These are phyloP conservation scores for Rhingia campestris DNA, from an alignment of 2,888 invertebrate species.

Conservation along the genomic window DNA sequence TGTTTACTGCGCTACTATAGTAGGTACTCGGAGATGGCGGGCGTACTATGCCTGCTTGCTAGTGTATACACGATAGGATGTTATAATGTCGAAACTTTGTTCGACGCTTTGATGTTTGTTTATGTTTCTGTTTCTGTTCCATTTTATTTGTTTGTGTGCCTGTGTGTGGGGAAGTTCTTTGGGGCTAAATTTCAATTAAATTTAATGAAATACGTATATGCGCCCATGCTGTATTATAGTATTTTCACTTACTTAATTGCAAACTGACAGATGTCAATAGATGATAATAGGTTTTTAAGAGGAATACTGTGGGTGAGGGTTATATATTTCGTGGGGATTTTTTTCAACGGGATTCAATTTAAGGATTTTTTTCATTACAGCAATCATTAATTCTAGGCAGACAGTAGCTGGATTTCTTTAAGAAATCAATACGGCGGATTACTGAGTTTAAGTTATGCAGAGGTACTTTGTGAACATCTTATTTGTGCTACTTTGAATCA, in stretches of 20 bases:
- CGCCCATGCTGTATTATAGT: slow-evolving; percentile 22
- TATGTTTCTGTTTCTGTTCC: slow-evolving; percentile 55
- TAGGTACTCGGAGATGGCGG: not conserved
- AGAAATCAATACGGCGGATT: no score
- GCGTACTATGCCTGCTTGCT: no score
- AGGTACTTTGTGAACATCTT: no score
- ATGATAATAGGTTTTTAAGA: slow-evolving; percentile 68
- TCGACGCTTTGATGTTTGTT: slow-evolving; percentile 71
- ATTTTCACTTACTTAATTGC: slow-evolving; percentile 72
- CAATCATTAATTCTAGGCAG: no score
- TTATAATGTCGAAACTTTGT: slow-evolving; percentile 48
- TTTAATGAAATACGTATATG: slow-evolving; percentile 66
- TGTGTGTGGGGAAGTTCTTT: slow-evolving; percentile 23
- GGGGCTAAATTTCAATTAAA: slow-evolving; percentile 74
- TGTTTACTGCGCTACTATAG: slow-evolving; percentile 54
- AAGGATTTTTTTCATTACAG: no score
- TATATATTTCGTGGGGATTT: not conserved
- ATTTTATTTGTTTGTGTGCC: slow-evolving; percentile 45
- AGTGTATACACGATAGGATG: not conserved
- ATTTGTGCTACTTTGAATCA: no score
- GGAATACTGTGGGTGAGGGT: slow-evolving; percentile 10
- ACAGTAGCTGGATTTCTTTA: no score
- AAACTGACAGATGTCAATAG: slow-evolving; percentile 73
- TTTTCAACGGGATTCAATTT: not conserved
- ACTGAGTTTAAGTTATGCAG: no score